These are phyloP conservation scores for Osmerus mordax DNA, from an alignment of 2,113 vertebrate genomes.

Conservation along the genomic window DNA sequence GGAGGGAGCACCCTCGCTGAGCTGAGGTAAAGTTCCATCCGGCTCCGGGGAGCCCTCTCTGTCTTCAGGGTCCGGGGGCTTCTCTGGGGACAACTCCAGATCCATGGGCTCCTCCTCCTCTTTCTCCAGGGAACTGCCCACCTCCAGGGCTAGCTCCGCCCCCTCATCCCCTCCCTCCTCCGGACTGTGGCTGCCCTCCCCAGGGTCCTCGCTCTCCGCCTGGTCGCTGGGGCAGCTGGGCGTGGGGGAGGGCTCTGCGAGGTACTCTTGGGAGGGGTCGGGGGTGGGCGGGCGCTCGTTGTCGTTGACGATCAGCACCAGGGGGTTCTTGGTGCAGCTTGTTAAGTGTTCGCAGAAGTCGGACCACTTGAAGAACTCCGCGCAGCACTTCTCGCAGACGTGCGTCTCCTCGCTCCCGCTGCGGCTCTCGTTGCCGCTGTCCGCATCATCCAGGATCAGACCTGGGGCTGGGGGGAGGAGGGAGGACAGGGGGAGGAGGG, in stretches of 20 bases:
- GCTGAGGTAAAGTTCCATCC: conserved; percentile 81
- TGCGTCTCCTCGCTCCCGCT: conserved; percentile 94
- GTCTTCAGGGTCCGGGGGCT: conserved; percentile 72
- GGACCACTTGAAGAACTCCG: conserved; percentile 96
- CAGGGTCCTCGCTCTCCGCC: conserved; percentile 84
- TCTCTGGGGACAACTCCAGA: conserved; percentile 80
- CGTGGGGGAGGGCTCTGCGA: conserved; percentile 80
- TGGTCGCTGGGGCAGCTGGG: conserved; percentile 86
- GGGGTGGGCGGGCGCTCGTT: conserved; percentile 80
- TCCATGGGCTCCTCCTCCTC: conserved; percentile 96
- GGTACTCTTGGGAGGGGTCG: conserved; percentile 75
- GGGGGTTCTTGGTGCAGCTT: conserved; percentile 90
- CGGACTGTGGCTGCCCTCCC: conserved; percentile 75
- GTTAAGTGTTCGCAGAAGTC: conserved; percentile 95
- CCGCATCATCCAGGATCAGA: conserved; percentile 87
- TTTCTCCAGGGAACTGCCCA: conserved; percentile 65
- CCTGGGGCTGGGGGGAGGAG: conserved; percentile 71
- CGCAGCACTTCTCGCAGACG: conserved; percentile 93
- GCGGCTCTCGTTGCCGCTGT: conserved; percentile 90
- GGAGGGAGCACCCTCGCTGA: conserved; percentile 73
- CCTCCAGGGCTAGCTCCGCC: conserved; percentile 72
- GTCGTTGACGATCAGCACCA: conserved; percentile 92
- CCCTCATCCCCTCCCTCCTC: conserved; percentile 74
- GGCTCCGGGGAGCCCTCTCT: conserved; percentile 74
- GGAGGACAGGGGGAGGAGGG: conserved; percentile 34